Base-by-base conservation (phyloP, 2,113 vertebrate genomes). In the Brachyhypopomus gauderio region DNA sequence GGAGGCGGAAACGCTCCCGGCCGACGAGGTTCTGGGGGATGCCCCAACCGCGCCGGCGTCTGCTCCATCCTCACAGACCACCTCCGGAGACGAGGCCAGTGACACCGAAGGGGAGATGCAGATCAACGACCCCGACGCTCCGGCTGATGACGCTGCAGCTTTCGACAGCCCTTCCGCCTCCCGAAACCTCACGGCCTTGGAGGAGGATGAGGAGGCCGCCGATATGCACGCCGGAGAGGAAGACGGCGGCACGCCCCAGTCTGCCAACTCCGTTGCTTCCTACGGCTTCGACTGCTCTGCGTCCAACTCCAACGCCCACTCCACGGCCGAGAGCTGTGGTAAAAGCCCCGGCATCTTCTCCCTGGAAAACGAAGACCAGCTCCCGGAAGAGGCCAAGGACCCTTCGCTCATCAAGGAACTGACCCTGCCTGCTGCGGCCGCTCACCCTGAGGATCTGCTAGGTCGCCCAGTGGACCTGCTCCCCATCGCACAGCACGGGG, bases 341-440 rank as follows among this genome's bases (percentile, higher is more conserved):
- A 94, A 94, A 73, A 95, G 94, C 71, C 94, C 94, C 0, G 94
- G 94, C 0, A 94, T 94, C 83, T 95, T 94, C 87, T 94, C 93
- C 80, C 88, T 95, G 79, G 94, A 95, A 83, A 94, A 94, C 0
- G 93, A 93, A 83, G 94, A 95, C 25, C 94, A 94, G 82, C 90
- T 93, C 56, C 88, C 91, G 0, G 94, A 94, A 78, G 93, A 94
- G 87, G 89, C 90, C 84, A 93, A 94, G 83, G 93, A 94, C 85
- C 93, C 92, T 72, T 90, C 91, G 34, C 88, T 93, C 84, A 93
- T 94, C 80, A 93, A 93, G 88, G 93, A 94, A 90, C 90, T 94
- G 67, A 93, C 87, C 69, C 86, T 91, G 60, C 90, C 87, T 0
- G 87, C 91, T 0, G 87, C 88, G 0, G 80, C 89, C 0, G 89